Base-by-base conservation (phyloP, 2,888 invertebrate species). In the Agriopis marginaria region DNA sequence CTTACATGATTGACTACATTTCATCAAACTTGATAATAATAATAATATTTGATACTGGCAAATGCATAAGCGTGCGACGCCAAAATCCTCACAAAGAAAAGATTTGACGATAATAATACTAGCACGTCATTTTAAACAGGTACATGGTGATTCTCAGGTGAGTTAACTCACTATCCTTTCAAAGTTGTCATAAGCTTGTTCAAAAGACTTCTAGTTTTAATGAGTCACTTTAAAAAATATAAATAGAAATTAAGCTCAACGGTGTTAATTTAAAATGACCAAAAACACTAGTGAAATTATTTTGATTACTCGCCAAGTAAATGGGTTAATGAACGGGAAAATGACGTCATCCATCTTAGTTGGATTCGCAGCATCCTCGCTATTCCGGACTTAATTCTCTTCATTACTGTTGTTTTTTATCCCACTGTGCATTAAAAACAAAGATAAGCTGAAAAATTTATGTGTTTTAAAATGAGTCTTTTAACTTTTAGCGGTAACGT, bases 261-360 rank as follows among this genome's bases (percentile, higher is more conserved):
- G n/a, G 39, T 8, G 7, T 17, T 17, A 14, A 8, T 44, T 45
- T 23, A 58, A 23, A 45, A 12, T 23, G 1, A 7, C 7, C 45
- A 45, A 11, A 56, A 44, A 44, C 17, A 82, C 85, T 83, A 76
- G 14, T 76, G 79, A 75, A 86, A 88, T 83, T 88, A 89, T 90
- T 90, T 88, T 86, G 84, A 87, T 81, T 82, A 80, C 80, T 81
- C 78, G 77, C 82, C 80, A 86, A 88, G 83, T 85, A 90, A 92
- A 91, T 90, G 87, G 90, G 89, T 91, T 92, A 93, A 92, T 92
- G 91, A 91, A 91, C 86, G 82, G 87, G 88, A 89, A 90, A 91
- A 92, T 91, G 84, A 90, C 88, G 84, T 89, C 89, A 90, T 93
- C 89, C 85, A 89, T 92, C 91, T 91, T 91, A 90, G 88, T 90